Evolutionary conservation across 2,797 vertebrate genomes (phyloP).

Genomic region (Spinibarbus caldwelli): DNA sequence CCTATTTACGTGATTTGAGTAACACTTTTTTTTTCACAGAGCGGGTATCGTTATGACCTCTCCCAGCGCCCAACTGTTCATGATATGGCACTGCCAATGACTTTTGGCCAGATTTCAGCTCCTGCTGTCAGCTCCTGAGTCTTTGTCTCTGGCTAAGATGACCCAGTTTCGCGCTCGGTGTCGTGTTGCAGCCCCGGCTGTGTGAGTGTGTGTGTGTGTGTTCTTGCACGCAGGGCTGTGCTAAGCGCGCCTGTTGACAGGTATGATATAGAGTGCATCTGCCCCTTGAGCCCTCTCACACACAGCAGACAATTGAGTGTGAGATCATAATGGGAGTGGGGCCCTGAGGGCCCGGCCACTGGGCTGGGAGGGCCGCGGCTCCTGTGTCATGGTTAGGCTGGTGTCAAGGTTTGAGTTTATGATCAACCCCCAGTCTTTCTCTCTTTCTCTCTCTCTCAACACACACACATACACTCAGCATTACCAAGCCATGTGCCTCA

Average conservation of each 20-base stretch:
- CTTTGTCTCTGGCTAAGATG: constrained; percentile 49
- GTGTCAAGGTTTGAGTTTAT: constrained; percentile 55
- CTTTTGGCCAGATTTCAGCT: constrained; percentile 34
- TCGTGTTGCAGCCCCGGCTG: constrained; percentile 41
- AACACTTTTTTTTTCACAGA: background rate
- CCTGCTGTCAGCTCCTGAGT: constrained; percentile 30
- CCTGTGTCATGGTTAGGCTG: constrained; percentile 45
- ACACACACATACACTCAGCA: constrained; percentile 15
- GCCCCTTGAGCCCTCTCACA: constrained; percentile 48
- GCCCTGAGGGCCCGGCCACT: constrained; percentile 17
- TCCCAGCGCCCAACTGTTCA: constrained; percentile 11
- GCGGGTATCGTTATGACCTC: constrained; percentile 15
- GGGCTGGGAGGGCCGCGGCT: constrained; percentile 40
- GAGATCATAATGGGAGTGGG: constrained; percentile 40
- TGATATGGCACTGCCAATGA: constrained; percentile 34
- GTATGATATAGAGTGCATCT: constrained; percentile 54
- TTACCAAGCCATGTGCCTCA: constrained; percentile 45
- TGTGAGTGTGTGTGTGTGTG: constrained; percentile 1
- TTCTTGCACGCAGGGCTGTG: constrained; percentile 36
- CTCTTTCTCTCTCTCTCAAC: background rate
- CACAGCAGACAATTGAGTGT: constrained; percentile 53
- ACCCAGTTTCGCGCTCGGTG: constrained; percentile 40
- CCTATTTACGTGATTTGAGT: constrained; percentile 12
- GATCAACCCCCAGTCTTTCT: constrained; percentile 39
- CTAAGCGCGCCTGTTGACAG: constrained; percentile 53